Evolutionary conservation across 2,797 vertebrate species (phyloP).

Genomic region (Odontamblyopus lacepedii): DNA sequence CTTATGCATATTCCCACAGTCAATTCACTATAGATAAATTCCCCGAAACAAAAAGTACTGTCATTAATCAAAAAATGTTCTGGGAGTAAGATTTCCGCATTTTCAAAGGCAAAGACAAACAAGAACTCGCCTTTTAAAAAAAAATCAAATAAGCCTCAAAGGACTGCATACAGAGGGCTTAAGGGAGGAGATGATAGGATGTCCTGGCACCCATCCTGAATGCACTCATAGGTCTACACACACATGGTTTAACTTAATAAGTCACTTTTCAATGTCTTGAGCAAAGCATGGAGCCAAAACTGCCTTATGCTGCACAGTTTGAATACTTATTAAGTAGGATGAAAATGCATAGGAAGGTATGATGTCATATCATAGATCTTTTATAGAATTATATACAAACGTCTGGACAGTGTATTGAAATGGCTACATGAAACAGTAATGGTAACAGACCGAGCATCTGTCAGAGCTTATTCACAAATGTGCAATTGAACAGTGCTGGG

Average conservation of each 20-base stretch:
- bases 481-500: background rate
- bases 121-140: constrained; percentile 19
- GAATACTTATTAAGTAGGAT: constrained; percentile 16
- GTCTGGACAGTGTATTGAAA: background rate
- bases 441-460: constrained; percentile 1
- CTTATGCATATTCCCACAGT: background rate
- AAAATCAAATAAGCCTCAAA: constrained; percentile 36
- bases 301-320: constrained; percentile 28
- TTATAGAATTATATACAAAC: background rate
- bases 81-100: constrained; percentile 8
- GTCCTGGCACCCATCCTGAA: constrained; percentile 27
- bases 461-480: background rate
- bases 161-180: constrained; percentile 26
- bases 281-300: constrained; percentile 43
- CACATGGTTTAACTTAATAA: constrained; percentile 66
- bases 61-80: constrained; percentile 1
- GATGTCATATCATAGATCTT: background rate
- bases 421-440: background rate
- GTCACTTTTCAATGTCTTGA: constrained; percentile 32
- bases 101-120: constrained; percentile 11
- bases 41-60: background rate
- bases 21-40: background rate
- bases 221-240: constrained; percentile 35
- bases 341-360: constrained; percentile 22
- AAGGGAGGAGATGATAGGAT: constrained; percentile 40